Conservation (phyloP, 2,113 vertebrate species). For the Psephotus haematonotus region DNA sequence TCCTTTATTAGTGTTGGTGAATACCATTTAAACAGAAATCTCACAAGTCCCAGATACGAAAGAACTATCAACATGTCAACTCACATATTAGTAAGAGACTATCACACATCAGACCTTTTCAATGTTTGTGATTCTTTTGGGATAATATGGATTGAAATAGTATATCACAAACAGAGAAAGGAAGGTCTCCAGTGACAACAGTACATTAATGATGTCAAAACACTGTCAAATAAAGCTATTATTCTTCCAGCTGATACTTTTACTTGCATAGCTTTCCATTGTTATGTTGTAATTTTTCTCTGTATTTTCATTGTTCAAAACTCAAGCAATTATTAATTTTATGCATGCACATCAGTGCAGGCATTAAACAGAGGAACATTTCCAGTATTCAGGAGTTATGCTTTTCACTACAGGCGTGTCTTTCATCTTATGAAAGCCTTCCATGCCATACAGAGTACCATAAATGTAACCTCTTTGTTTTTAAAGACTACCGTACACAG, state of each 20-base stretch:
- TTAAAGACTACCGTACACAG: neutral
- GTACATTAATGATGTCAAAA: slow-evolving; percentile 69
- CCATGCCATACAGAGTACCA: neutral
- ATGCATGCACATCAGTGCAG: neutral
- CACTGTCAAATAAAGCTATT: slow-evolving; percentile 68
- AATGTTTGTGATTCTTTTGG: slow-evolving; percentile 60
- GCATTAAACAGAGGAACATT: slow-evolving; percentile 14
- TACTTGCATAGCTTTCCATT: slow-evolving; percentile 20
- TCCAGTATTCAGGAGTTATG: neutral
- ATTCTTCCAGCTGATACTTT: slow-evolving; percentile 45
- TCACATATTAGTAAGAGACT: slow-evolving; percentile 46
- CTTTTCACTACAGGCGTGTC: neutral
- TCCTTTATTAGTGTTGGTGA: neutral
- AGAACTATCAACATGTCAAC: slow-evolving; percentile 70
- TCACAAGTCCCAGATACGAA: slow-evolving; percentile 40
- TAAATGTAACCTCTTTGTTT: neutral
- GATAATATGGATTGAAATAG: slow-evolving; percentile 66
- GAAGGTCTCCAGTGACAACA: slow-evolving; percentile 68
- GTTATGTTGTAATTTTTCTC: slow-evolving; percentile 31
- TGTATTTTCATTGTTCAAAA: slow-evolving; percentile 37
- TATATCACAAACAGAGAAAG: slow-evolving; percentile 65
- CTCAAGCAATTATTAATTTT: slow-evolving; percentile 49
- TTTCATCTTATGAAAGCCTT: neutral
- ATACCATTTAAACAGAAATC: slow-evolving; percentile 17
- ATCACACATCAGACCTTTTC: slow-evolving; percentile 58